Conservation (phyloP, 2,113 vertebrate genomes). For the Apodemus speciosus region DNA sequence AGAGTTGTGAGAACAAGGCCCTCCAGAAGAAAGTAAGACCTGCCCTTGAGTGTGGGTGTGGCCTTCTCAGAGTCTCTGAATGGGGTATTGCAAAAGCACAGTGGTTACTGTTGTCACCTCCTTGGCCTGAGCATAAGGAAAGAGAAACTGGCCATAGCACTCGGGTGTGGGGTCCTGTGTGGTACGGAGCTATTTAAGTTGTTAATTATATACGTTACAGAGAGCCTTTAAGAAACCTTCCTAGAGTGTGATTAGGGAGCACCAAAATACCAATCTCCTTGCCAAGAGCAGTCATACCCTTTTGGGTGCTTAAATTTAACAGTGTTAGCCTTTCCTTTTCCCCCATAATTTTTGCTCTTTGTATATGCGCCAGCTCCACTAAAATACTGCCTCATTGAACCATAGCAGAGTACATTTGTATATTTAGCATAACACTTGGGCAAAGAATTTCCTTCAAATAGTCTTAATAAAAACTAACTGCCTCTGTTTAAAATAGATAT, state of each 20-base stretch:
- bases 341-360: background rate
- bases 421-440: background rate
- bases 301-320: background rate
- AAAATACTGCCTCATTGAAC: background rate
- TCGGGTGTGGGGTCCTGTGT: background rate
- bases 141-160: background rate
- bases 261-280: background rate
- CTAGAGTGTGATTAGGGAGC: background rate
- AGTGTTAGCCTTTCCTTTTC: background rate
- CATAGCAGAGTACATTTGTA: background rate
- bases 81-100: background rate
- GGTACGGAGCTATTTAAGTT: background rate
- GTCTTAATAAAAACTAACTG: constrained; percentile 2
- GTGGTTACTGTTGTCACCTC: background rate
- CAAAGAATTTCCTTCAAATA: constrained; percentile 1
- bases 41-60: background rate
- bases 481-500: constrained; percentile 3
- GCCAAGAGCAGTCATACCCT: background rate
- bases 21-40: background rate
- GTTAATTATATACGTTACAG: background rate
- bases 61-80: background rate
- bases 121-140: background rate
- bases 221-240: background rate
- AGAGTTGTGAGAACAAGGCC: background rate
- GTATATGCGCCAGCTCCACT: background rate